A percentile compares a stretch with the other conserved stretches of the same genome.
Conservation (phyloP, 1,140 invertebrate species). For the Bombus consobrinus region DNA sequence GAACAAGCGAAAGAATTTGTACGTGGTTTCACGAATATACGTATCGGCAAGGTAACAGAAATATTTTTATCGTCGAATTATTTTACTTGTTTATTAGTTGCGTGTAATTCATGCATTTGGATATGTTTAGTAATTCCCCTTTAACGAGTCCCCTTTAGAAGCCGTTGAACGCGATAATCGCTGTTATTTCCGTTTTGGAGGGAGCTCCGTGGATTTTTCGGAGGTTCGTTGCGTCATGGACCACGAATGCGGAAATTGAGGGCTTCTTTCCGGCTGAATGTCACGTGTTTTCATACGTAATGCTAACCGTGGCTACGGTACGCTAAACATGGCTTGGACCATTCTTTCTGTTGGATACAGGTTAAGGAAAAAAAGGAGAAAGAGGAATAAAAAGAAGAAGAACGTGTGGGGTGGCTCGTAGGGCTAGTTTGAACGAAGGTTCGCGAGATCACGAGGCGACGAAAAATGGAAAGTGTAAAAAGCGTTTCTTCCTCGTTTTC, state of each 20-base stretch:
- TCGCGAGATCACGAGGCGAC: neutral
- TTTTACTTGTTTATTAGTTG: neutral
- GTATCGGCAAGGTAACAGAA: too few relatives aligned
- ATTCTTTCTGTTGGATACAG: neutral
- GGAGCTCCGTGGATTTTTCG: conserved; percentile 77
- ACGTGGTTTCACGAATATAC: too few relatives aligned
- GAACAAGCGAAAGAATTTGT: neutral
- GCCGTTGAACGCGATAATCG: conserved; percentile 59
- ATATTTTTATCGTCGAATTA: neutral
- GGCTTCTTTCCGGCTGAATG: conserved; percentile 2
- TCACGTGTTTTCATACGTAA: conserved; percentile 22
- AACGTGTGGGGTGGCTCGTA: neutral
- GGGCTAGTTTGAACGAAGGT: neutral
- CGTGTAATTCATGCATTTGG: too few relatives aligned
- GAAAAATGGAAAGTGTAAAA: neutral
- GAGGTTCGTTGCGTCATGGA: conserved; percentile 31
- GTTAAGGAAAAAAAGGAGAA: neutral
- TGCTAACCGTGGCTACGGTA: neutral
- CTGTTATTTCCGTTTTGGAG: conserved; percentile 73
- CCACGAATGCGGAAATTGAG: conserved; percentile 11
- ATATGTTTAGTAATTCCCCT: neutral
- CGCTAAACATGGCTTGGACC: conserved; percentile 1
- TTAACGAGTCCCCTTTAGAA: conserved; percentile 21
- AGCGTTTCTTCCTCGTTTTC: neutral
- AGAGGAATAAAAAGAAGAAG: neutral